Evolutionary conservation across 1,140 invertebrate genomes (phyloP).

Genomic region (Drosophila nebulosa): DNA sequence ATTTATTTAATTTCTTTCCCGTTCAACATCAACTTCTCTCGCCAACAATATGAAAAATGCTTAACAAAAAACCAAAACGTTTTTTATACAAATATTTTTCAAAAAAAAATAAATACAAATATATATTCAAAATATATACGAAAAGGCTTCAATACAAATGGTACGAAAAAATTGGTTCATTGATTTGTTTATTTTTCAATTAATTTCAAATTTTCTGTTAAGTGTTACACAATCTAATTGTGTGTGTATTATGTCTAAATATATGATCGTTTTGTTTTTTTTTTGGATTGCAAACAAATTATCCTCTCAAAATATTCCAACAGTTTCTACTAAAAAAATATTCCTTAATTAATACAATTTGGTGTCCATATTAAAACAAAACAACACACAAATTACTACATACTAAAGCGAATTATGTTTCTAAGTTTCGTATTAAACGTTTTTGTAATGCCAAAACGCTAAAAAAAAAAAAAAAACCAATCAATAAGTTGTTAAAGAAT

Average conservation of each 20-base stretch:
- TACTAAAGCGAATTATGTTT: constrained; percentile 3
- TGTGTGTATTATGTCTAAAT: constrained; percentile 31
- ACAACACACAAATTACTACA: constrained; percentile 10
- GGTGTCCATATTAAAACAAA: neutral
- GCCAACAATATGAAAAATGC: constrained; percentile 51
- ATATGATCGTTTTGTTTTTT: neutral
- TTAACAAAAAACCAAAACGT: constrained; percentile 51
- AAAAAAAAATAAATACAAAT: too few species aligned
- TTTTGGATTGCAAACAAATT: neutral
- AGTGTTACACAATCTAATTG: constrained; percentile 56
- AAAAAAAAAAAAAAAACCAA: neutral
- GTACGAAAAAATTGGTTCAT: constrained; percentile 77
- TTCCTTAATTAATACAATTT: neutral
- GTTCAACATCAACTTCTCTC: constrained; percentile 68
- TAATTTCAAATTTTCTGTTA: constrained; percentile 43
- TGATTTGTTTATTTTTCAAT: constrained; percentile 48
- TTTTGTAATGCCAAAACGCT: constrained; percentile 21
- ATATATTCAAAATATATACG: constrained; percentile 32
- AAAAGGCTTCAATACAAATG: constrained; percentile 79
- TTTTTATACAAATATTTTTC: constrained; percentile 16
- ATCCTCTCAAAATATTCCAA: neutral
- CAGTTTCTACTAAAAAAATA: neutral
- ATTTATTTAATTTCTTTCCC: constrained; percentile 74
- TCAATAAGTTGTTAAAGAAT: neutral
- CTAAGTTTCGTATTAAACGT: constrained; percentile 19